phyloP scores from a whole-genome alignment of 1,140 invertebrate species.

The Euwallacea fornicatus region DNA sequence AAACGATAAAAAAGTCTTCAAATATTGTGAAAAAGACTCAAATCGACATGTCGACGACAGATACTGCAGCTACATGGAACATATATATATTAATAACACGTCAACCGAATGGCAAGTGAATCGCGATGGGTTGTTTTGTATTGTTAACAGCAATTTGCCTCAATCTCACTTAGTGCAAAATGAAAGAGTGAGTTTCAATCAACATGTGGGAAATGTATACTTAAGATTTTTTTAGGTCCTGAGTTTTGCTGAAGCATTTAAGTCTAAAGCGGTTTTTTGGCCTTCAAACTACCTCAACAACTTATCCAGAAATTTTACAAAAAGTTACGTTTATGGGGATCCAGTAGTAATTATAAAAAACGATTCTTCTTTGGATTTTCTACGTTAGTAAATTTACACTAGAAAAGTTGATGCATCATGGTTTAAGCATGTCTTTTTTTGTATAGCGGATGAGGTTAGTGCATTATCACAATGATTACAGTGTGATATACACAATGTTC shows the following conservation, averaged over 20 bases:
- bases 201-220: neutral
- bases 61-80: slow-evolving; percentile 53
- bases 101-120: slow-evolving; percentile 49
- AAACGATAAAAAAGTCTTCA: slow-evolving; percentile 61
- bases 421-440: slow-evolving; percentile 11
- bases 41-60: slow-evolving; percentile 47
- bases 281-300: neutral
- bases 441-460: neutral
- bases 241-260: neutral
- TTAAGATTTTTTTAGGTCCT: neutral
- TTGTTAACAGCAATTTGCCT: slow-evolving; percentile 61
- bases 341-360: slow-evolving; percentile 35
- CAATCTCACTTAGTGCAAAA: slow-evolving; percentile 47
- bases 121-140: slow-evolving; percentile 61
- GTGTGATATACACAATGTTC: neutral
- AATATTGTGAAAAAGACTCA: slow-evolving; percentile 54
- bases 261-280: neutral
- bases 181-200: slow-evolving; percentile 41
- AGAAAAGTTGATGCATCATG: too few relatives aligned
- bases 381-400: slow-evolving; percentile 20
- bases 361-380: slow-evolving; percentile 12
- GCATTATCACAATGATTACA: neutral
- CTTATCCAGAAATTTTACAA: neutral
- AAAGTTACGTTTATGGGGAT: slow-evolving; percentile 37
- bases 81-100: slow-evolving; percentile 57